A percentile compares a stretch with the other conserved stretches of the same genome.
These are phyloP conservation scores for Dicyrtomina minuta DNA, from an alignment of 2,888 invertebrate species.

Conservation along the genomic window DNA sequence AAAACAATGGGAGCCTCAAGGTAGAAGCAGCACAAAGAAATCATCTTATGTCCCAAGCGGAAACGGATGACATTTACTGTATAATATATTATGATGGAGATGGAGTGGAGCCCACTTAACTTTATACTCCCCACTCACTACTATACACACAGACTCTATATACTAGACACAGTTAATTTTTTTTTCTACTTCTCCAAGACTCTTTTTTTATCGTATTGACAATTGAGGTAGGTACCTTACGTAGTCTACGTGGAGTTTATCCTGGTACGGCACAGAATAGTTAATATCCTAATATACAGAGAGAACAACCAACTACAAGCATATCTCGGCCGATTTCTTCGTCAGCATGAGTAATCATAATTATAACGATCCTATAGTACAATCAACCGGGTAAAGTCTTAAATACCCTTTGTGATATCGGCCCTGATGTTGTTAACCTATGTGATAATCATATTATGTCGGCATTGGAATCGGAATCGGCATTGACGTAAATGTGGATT, in stretches of 20 bases:
- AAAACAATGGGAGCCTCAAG: not conserved
- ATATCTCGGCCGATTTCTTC: no score
- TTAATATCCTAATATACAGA: no score
- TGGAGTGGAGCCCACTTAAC: not conserved
- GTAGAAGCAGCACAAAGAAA: not conserved
- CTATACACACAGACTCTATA: not conserved
- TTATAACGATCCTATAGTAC: no score
- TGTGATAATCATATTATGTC: not conserved
- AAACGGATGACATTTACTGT: conserved; percentile 9
- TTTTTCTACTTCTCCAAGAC: no score
- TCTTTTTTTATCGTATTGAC: no score
- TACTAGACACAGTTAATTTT: no score
- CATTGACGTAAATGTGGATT: not conserved
- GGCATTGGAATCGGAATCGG: not conserved
- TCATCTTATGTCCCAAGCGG: not conserved
- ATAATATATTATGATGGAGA: not conserved
- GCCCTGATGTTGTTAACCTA: not conserved
- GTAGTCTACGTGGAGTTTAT: no score
- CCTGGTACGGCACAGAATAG: no score
- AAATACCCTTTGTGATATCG: not conserved
- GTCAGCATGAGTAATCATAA: no score
- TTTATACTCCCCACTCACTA: no score
- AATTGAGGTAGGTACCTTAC: no score
- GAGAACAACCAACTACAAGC: no score
- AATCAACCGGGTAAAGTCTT: not conserved